phyloP scores from a whole-genome alignment of 2,113 vertebrate genomes.

The Dipodomys merriami region DNA sequence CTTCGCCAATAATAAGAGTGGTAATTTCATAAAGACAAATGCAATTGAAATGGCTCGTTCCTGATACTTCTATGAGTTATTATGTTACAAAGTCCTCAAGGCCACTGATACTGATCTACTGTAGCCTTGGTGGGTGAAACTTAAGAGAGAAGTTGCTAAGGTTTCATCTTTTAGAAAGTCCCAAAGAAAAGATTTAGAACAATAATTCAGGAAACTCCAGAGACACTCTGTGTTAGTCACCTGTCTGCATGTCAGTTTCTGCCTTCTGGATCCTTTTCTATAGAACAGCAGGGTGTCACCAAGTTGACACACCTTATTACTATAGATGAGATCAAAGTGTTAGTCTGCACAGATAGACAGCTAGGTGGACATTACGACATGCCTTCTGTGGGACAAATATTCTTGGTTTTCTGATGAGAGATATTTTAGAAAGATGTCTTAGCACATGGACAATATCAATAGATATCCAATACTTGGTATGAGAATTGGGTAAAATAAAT shows the following conservation, averaged over 20 bases:
- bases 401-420: neutral
- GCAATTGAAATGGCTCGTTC: constrained; percentile 52
- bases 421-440: neutral
- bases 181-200: constrained; percentile 48
- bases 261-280: neutral
- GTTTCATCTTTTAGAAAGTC: constrained; percentile 46
- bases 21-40: constrained; percentile 43
- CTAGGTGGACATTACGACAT: neutral
- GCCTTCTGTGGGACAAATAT: neutral
- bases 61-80: constrained; percentile 22
- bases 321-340: neutral
- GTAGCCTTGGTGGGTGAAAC: constrained; percentile 1
- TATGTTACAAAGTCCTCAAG: constrained; percentile 17
- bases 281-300: neutral
- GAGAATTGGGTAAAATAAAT: constrained; percentile 33
- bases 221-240: neutral
- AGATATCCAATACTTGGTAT: neutral
- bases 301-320: neutral
- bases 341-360: neutral
- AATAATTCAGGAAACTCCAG: neutral
- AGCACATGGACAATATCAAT: constrained; percentile 34
- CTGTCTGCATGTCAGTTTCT: neutral
- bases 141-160: constrained; percentile 33
- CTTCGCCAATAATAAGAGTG: constrained; percentile 36
- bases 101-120: constrained; percentile 5